phyloP scores from a whole-genome alignment of 2,888 invertebrate genomes.

The Lamellibrachia satsuma region DNA sequence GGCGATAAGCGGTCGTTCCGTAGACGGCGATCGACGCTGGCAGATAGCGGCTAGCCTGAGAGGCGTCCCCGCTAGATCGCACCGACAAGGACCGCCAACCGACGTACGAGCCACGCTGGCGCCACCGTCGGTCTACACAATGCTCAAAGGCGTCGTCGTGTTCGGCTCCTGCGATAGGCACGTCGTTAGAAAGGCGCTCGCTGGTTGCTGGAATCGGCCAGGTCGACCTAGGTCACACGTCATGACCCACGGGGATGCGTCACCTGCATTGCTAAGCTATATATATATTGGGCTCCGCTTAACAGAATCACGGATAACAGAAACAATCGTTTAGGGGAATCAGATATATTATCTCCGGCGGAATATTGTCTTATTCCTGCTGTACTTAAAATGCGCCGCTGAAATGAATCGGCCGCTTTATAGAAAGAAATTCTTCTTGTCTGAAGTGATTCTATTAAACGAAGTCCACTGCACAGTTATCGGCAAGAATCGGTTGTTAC shows the following conservation, averaged over 20 bases:
- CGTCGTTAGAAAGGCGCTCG: neutral
- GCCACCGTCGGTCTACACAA: neutral
- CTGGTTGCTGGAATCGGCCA: neutral
- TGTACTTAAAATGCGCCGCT: too few species aligned
- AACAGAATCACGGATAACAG: too few species aligned
- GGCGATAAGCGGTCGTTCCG: neutral
- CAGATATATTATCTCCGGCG: too few species aligned
- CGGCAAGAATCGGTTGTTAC: too few species aligned
- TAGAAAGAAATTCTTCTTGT: too few species aligned
- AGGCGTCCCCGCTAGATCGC: neutral
- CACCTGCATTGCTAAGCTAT: neutral
- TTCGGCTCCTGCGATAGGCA: neutral
- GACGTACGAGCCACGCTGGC: neutral
- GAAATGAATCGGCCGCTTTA: too few species aligned
- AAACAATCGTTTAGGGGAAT: too few species aligned
- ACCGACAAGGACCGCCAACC: neutral
- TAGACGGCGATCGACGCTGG: neutral
- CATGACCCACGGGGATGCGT: neutral
- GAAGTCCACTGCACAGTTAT: too few species aligned
- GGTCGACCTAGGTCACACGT: neutral
- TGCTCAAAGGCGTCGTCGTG: neutral
- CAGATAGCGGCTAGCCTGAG: neutral
- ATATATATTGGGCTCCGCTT: too few species aligned
- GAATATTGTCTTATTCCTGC: too few species aligned
- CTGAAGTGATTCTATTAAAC: too few species aligned